A percentile compares a stretch with the other conserved stretches of the same genome.
phyloP scores from a whole-genome alignment of 2,888 invertebrate species.

The Idaea aversata region DNA sequence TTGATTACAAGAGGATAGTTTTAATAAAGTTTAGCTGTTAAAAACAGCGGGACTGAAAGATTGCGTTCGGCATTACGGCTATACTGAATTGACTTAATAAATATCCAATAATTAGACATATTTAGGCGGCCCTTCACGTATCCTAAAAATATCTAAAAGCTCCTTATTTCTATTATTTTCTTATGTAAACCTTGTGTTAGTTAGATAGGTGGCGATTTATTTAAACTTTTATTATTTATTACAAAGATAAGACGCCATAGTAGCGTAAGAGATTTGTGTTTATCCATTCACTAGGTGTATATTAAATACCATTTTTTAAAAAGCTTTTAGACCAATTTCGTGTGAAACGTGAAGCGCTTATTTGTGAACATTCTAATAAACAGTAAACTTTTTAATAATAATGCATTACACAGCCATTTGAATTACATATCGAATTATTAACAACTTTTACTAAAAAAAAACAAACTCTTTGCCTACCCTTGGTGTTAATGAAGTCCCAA shows the following conservation, averaged over 20 bases:
- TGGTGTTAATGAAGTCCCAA: too few species aligned
- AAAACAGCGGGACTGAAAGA: slow-evolving; percentile 39
- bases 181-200: too few species aligned
- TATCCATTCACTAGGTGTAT: too few species aligned
- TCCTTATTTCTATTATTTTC: not conserved
- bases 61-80: slow-evolving; percentile 25
- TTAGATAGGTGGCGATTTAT: too few species aligned
- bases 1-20: slow-evolving; percentile 34
- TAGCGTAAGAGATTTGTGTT: too few species aligned
- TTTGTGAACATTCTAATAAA: not conserved
- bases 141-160: not conserved
- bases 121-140: not conserved
- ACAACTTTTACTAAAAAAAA: slow-evolving; percentile 7
- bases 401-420: slow-evolving; percentile 30
- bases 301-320: not conserved
- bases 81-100: not conserved
- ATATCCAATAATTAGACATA: too few species aligned
- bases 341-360: not conserved
- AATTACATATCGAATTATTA: slow-evolving; percentile 23
- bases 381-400: slow-evolving; percentile 2
- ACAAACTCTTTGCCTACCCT: too few species aligned
- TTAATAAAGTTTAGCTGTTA: slow-evolving; percentile 36
- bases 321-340: not conserved
- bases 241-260: too few species aligned
- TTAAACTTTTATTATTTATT: too few species aligned